Evolutionary conservation across 2,888 invertebrate species (phyloP).

Genomic region (Ophion ventricosus): DNA sequence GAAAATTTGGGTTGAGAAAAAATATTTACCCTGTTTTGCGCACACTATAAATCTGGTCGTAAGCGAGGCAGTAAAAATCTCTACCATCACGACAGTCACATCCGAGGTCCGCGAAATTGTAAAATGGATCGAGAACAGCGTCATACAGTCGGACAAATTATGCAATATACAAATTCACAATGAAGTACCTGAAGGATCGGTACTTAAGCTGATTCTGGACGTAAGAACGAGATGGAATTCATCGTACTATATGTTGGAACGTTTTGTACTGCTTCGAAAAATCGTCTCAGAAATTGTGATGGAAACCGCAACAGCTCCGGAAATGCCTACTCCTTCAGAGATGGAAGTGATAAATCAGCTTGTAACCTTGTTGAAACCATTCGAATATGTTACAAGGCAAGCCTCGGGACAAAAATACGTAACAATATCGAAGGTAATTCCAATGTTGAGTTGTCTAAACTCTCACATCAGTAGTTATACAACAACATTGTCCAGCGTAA

Average conservation of each 20-base stretch:
- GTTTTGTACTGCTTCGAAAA: too few relatives aligned
- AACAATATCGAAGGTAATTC: not conserved
- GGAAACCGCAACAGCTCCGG: not conserved
- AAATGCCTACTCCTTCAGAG: not conserved
- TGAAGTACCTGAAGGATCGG: too few relatives aligned
- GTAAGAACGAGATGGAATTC: too few relatives aligned
- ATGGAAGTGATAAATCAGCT: not conserved
- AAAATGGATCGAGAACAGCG: not conserved
- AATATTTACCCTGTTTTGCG: slow-evolving; percentile 10
- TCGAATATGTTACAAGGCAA: not conserved
- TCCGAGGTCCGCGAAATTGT: not conserved
- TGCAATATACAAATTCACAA: too few relatives aligned
- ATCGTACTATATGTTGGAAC: too few relatives aligned
- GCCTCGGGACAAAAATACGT: not conserved
- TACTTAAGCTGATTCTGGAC: too few relatives aligned
- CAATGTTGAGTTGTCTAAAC: not conserved
- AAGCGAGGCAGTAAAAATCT: not conserved
- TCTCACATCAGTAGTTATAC: not conserved
- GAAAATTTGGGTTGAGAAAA: not conserved
- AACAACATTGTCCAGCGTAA: too few relatives aligned
- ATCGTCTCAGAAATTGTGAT: too few relatives aligned
- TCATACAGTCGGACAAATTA: not conserved
- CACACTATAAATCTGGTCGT: slow-evolving; percentile 3
- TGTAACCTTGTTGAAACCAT: not conserved
- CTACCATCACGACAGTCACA: not conserved